These are phyloP conservation scores for Corydoras maculifer DNA, from an alignment of 2,113 vertebrate genomes.

Conservation along the genomic window DNA sequence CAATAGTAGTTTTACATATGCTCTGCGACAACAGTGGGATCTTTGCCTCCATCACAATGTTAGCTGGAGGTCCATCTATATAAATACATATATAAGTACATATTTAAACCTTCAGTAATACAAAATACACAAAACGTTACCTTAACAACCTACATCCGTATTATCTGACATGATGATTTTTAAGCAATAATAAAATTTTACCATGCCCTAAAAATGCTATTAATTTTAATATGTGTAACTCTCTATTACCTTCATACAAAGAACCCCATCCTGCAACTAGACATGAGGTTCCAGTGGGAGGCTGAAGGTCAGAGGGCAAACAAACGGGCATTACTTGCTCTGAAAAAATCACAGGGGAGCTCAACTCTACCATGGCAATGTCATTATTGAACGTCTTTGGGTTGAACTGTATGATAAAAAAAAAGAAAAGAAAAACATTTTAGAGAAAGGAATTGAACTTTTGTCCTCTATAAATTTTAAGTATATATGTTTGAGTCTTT, in stretches of 20 bases:
- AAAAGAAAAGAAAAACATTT: not conserved
- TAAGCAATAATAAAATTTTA: no score
- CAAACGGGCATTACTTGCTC: conserved; percentile 73
- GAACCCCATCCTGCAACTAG: conserved; percentile 91
- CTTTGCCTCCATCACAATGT: conserved; percentile 82
- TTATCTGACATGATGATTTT: no score
- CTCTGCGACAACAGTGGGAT: conserved; percentile 80
- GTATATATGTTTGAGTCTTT: no score
- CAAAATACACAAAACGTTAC: not conserved
- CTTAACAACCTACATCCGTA: not conserved
- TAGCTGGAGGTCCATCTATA: conserved; percentile 79
- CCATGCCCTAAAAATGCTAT: no score
- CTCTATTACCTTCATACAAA: conserved; percentile 76
- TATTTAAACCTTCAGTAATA: no score
- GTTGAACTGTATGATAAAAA: conserved; percentile 74
- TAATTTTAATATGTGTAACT: not conserved
- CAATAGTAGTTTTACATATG: conserved; percentile 74
- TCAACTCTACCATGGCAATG: conserved; percentile 84
- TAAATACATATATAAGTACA: not conserved
- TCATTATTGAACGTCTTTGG: conserved; percentile 89
- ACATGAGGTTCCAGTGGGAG: conserved; percentile 73
- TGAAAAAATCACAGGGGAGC: conserved; percentile 59
- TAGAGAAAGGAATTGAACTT: no score
- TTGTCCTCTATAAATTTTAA: no score
- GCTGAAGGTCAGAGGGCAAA: conserved; percentile 73